phyloP scores from a whole-genome alignment of 2,797 vertebrate genomes.

The Halcyon badia region DNA sequence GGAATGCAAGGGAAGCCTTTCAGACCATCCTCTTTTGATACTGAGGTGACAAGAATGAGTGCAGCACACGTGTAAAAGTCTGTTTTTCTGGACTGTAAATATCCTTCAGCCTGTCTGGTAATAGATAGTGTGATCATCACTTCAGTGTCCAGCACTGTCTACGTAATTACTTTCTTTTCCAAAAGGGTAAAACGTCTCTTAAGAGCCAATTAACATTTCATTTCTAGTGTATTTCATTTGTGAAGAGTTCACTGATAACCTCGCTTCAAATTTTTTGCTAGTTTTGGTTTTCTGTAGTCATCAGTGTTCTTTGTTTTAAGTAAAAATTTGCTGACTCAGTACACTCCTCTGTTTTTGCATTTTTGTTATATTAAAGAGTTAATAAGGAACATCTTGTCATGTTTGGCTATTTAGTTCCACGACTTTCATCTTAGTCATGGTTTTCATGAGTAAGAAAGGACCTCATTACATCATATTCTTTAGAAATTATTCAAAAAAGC shows the following conservation, averaged over 20 bases:
- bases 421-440: neutral
- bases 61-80: neutral
- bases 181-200: neutral
- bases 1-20: neutral
- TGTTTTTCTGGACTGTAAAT: neutral
- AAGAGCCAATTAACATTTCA: neutral
- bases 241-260: neutral
- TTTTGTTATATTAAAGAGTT: neutral
- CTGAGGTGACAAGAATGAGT: neutral
- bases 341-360: neutral
- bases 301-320: neutral
- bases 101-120: neutral
- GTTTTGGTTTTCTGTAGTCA: neutral
- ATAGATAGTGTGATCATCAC: fast-evolving
- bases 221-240: neutral
- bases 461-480: neutral
- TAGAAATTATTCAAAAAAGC: neutral
- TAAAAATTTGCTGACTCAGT: neutral
- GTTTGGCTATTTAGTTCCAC: neutral
- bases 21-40: neutral
- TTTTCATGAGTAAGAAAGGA: neutral
- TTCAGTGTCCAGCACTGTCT: neutral
- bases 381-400: neutral
- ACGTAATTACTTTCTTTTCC: fast-evolving
- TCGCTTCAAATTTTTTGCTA: neutral